Base-by-base conservation (phyloP, 2,797 vertebrate species). In the Acrocephalus scirpaceus region DNA sequence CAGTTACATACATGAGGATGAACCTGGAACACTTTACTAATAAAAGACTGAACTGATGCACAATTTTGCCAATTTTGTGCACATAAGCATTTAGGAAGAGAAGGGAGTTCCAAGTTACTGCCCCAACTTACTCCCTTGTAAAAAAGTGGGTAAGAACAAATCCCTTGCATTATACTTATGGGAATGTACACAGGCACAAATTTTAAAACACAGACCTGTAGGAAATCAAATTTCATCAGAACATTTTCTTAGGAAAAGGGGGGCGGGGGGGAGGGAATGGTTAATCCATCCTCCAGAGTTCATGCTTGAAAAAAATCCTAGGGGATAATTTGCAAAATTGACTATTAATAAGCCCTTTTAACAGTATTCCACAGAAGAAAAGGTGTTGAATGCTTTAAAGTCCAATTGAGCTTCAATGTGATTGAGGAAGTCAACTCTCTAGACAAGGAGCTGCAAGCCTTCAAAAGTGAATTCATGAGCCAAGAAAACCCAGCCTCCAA, bases 241-340 rank as follows among this genome's bases (percentile, higher is more conserved):
- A 58, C 1, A 4, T 36, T 34, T 61, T 61, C 67, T 72, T 56
- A 58, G 16, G 47, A 66, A 78, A 75, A 47, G 11, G 53, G 4
- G 4, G 12, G 4, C 3, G 11, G 2, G 1, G 6, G 25, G 7
- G 32, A 21, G 6, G 21, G n/a, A 11, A 12, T 47, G 45, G 21
- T 50, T 29, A 78, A 77, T 54, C 9, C 4, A 47, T 25, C 17
- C 51, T 50, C 8, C 48, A 76, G 20, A 87, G 27, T 7, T 58
- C 16, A n/a, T 79, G 29, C 47, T 73, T 67, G 3, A 16, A 14
- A 77, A 75, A 58, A 44, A 30, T 25, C 21, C 53, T n/a, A 53
- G 20, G 29, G 14, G 11, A 44, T 60, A 34, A 76, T 62, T 78
- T 66, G 40, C 27, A n/a, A 93, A 83, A 18, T 9, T 76, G 16